Evolutionary conservation across 2,888 invertebrate species (phyloP), one percentile per base, ranked within the genome.

Genomic region (Plebejus argus): DNA sequence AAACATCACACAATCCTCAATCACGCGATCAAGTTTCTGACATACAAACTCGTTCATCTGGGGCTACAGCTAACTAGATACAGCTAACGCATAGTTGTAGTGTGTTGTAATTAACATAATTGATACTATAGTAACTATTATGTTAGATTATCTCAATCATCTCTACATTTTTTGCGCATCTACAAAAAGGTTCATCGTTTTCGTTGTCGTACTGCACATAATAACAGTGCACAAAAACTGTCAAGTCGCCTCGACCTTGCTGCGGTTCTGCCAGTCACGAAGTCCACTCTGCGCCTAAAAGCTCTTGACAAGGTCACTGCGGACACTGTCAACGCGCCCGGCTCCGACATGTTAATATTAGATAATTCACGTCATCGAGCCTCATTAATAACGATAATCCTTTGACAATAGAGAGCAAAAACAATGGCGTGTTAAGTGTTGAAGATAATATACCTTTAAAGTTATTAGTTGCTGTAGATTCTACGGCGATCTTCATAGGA

Each of bases 281-380:
- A 20, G 20, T 49, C 49, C 49, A 28, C 49, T 23, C 53, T 49
- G 45, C 28, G 49, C 74, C 28, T 45, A 45, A 45, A 45, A 74
- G 74, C 74, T 53, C 28, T 18, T 74, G 74, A 74, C 74, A 74
- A 74, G 74, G 74, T 74, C 74, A 74, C 74, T 49, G 74, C 74
- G 74, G 74, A 53, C 74, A 74, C 74, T 74, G 74, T 74, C 74
- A 74, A 74, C 72, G 23, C 45, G 72, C 53, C 49, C 6, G 53
- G 20, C 28, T 33, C 4, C 15, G 18, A 74, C 74, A 74, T 49
- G 74, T 74, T 74, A 74, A 74, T 74, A 74, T 53, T 74, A 53
- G 74, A 74, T 74, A 74, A 74, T 74, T 18, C 74, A 49, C 74
- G 28, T 33, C 28, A 66, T 15, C 66, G 28, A 33, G 33, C 61